These are phyloP conservation scores for Pristionchus pacificus DNA, from an alignment of 1,140 invertebrate genomes.

Conservation along the genomic window DNA sequence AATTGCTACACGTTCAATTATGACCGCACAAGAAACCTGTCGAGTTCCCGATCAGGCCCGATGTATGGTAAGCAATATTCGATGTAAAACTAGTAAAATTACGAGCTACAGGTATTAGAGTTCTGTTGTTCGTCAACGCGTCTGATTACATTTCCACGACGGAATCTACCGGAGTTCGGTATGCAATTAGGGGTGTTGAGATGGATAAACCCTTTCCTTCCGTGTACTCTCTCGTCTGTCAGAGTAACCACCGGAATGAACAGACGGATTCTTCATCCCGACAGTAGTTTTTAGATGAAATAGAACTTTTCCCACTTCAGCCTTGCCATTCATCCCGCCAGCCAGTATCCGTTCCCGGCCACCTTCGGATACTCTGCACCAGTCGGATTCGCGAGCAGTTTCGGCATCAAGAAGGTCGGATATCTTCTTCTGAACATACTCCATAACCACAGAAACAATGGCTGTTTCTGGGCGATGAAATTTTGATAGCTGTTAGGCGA, in stretches of 20 bases:
- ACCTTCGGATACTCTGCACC: slow-evolving; percentile 37
- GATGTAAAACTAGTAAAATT: too few relatives aligned
- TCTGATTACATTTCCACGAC: slow-evolving; percentile 47
- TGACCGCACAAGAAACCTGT: slow-evolving; percentile 35
- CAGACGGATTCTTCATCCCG: too few relatives aligned
- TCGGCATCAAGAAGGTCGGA: slow-evolving; percentile 36
- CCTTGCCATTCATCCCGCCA: slow-evolving; percentile 28
- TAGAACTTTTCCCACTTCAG: too few relatives aligned
- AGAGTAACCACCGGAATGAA: too few relatives aligned
- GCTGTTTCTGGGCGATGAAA: too few relatives aligned
- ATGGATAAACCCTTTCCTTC: too few relatives aligned
- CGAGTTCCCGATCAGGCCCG: slow-evolving; percentile 41
- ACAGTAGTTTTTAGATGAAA: too few relatives aligned
- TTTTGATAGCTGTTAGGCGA: too few relatives aligned
- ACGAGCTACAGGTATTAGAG: slow-evolving; percentile 39
- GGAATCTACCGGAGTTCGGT: slow-evolving; percentile 44
- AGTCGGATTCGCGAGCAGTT: slow-evolving; percentile 33
- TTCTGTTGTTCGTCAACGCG: slow-evolving; percentile 49
- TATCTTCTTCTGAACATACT: too few relatives aligned
- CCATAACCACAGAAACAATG: too few relatives aligned
- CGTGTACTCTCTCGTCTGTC: too few relatives aligned
- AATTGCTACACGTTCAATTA: slow-evolving; percentile 49
- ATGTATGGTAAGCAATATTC: slow-evolving; percentile 34
- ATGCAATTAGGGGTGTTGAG: too few relatives aligned
- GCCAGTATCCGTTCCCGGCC: slow-evolving; percentile 37